These are phyloP conservation scores for Speoplatyrhinus poulsoni DNA, from an alignment of 2,113 vertebrate genomes.

Conservation along the genomic window DNA sequence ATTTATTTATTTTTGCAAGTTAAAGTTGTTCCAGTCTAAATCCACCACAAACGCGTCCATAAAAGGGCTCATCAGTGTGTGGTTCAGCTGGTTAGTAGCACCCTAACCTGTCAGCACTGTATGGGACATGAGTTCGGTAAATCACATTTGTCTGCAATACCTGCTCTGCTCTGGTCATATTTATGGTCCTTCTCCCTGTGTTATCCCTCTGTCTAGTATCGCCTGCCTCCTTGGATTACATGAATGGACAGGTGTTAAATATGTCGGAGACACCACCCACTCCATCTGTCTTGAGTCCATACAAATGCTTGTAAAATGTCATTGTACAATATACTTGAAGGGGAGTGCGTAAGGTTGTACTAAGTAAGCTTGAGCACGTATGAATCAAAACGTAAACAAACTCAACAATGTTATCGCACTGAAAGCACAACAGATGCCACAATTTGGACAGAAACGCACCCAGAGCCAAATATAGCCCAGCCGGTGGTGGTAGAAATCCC, in stretches of 20 bases:
- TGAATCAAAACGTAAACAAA: no score
- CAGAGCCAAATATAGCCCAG: no score
- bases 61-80: slow-evolving; percentile 59
- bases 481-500: no score
- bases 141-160: slow-evolving; percentile 68
- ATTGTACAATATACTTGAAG: not conserved
- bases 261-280: not conserved
- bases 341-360: no score
- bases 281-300: not conserved
- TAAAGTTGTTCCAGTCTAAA: slow-evolving; percentile 44
- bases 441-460: no score
- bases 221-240: slow-evolving; percentile 50
- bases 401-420: no score
- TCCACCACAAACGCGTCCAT: slow-evolving; percentile 12
- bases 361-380: no score
- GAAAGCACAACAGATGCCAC: no score
- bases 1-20: not conserved
- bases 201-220: slow-evolving; percentile 49
- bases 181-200: slow-evolving; percentile 59
- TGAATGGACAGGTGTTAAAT: slow-evolving; percentile 51
- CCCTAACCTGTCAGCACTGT: slow-evolving; percentile 77
- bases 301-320: slow-evolving; percentile 2
- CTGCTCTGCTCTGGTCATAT: slow-evolving; percentile 53
- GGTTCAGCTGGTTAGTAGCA: slow-evolving; percentile 75
- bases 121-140: slow-evolving; percentile 53